These are phyloP conservation scores for Paralichthys olivaceus DNA, from an alignment of 2,113 vertebrate species.

Conservation along the genomic window DNA sequence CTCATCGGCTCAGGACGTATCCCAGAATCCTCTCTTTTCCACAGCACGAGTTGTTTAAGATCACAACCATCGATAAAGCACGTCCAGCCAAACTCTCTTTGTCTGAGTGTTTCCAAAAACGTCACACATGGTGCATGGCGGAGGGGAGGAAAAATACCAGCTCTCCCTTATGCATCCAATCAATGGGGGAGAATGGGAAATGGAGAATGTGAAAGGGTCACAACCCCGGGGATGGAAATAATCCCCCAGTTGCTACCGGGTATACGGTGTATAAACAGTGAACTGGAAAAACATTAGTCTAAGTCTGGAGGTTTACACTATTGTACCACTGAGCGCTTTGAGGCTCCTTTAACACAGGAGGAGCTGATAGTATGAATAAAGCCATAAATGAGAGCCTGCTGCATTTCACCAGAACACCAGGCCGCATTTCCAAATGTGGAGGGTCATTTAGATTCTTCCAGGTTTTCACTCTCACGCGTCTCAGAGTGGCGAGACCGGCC, in stretches of 20 bases:
- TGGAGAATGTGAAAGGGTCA: constrained; percentile 73
- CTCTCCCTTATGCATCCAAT: constrained; percentile 61
- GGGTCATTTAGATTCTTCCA: constrained; percentile 36
- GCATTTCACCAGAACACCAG: constrained; percentile 24
- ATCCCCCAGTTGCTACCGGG: constrained; percentile 74
- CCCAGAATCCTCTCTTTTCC: constrained; percentile 34
- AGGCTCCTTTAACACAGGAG: constrained; percentile 32
- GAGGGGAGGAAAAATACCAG: constrained; percentile 26
- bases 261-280: constrained; percentile 73
- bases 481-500: constrained; percentile 38
- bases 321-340: constrained; percentile 41
- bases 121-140: constrained; percentile 50
- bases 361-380: constrained; percentile 11
- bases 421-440: constrained; percentile 29
- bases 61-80: constrained; percentile 52
- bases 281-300: constrained; percentile 76
- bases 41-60: constrained; percentile 62
- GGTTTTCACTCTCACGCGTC: constrained; percentile 62
- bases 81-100: constrained; percentile 58
- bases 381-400: neutral
- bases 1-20: too few species aligned
- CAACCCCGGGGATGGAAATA: constrained; percentile 65
- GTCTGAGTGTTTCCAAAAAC: constrained; percentile 66
- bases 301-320: constrained; percentile 68
- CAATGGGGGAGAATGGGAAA: constrained; percentile 68